These are phyloP conservation scores for Eptesicus fuscus DNA, from an alignment of 2,113 vertebrate species.

Conservation along the genomic window DNA sequence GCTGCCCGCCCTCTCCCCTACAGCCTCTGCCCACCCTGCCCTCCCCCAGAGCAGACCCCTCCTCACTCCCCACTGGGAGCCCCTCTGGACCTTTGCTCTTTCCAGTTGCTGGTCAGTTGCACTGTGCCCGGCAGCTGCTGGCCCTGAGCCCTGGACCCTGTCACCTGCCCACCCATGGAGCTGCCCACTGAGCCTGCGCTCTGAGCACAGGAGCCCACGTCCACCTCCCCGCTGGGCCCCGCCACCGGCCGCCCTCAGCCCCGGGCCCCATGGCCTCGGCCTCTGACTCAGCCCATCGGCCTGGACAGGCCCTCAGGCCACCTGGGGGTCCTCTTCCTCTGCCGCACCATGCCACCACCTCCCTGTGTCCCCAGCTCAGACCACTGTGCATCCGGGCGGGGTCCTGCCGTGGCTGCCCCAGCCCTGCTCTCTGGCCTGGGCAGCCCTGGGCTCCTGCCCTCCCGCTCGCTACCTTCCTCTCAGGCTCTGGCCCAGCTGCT, in stretches of 20 bases:
- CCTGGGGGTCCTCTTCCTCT: accelerated
- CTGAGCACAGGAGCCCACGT: accelerated
- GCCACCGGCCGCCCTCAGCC: accelerated
- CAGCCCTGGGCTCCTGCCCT: background rate
- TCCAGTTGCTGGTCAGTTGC: background rate
- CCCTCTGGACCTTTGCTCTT: background rate
- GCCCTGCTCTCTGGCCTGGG: no score
- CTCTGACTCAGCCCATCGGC: background rate
- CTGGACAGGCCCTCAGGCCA: background rate
- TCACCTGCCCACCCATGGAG: accelerated
- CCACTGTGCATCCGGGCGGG: accelerated
- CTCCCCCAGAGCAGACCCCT: background rate
- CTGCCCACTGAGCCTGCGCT: background rate
- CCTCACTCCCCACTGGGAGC: accelerated
- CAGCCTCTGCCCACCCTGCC: no score
- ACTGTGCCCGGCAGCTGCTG: background rate
- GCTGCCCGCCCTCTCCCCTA: accelerated
- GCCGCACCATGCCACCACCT: background rate
- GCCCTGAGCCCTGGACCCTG: no score
- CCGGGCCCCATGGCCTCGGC: accelerated
- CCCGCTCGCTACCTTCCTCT: accelerated
- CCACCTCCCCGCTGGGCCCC: accelerated
- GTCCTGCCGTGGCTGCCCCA: accelerated
- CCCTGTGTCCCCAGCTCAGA: background rate
- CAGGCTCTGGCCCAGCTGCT: accelerated